Conservation (phyloP, 64 coral and sea anemone species). For the Exaiptasia diaphana region DNA sequence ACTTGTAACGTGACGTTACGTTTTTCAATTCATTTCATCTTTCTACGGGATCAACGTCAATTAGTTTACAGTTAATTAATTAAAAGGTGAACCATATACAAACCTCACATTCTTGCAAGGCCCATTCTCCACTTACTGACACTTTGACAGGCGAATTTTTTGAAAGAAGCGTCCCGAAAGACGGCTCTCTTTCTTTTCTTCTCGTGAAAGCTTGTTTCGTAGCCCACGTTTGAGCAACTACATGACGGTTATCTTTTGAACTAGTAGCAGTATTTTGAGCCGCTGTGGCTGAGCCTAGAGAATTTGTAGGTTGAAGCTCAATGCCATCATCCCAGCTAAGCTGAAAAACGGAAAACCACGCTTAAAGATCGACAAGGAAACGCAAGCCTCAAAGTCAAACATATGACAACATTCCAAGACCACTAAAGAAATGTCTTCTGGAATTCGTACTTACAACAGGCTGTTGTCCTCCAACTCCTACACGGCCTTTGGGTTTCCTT, state of each 20-base stretch:
- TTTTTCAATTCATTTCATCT: no score
- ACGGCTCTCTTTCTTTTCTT: slow-evolving; percentile 33
- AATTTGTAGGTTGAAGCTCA: slow-evolving; percentile 73
- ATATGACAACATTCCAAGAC: slow-evolving; percentile 28
- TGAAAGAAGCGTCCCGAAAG: slow-evolving; percentile 52
- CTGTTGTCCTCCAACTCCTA: slow-evolving; percentile 60
- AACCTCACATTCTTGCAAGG: slow-evolving; percentile 82
- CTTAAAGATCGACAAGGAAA: background rate
- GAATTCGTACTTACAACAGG: slow-evolving; percentile 38
- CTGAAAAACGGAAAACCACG: slow-evolving; percentile 38
- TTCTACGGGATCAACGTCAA: background rate
- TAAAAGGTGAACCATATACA: no score
- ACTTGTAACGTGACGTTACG: no score
- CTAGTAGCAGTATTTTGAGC: slow-evolving; percentile 69
- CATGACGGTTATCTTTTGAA: slow-evolving; percentile 39
- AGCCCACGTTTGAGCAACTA: slow-evolving; percentile 51
- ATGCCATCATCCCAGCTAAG: slow-evolving; percentile 79
- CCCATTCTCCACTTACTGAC: slow-evolving; percentile 93
- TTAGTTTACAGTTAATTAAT: background rate
- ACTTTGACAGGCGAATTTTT: slow-evolving; percentile 83
- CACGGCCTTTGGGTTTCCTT: slow-evolving; percentile 61
- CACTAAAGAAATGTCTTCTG: background rate
- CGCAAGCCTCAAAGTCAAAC: background rate
- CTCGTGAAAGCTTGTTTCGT: slow-evolving; percentile 64
- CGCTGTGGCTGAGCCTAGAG: slow-evolving; percentile 59